A percentile compares a stretch with the other conserved stretches of the same genome.
Evolutionary conservation across 30 jellyfish, hydroid and myxozoan genomes (phyloP).

Genomic region (Rhopilema esculentum): DNA sequence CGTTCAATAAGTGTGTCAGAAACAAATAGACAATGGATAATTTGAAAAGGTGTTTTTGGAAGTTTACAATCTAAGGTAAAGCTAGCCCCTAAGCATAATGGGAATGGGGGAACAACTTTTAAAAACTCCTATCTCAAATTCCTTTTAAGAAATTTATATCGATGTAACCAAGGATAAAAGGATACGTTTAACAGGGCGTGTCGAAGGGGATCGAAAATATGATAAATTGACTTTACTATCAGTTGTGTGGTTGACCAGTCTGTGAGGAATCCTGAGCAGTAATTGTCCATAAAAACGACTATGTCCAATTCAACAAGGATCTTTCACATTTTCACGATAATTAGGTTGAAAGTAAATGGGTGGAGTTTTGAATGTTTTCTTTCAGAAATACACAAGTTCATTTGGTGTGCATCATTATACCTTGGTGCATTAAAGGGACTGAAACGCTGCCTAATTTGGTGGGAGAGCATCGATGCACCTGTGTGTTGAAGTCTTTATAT

Average conservation of each 20-base stretch:
- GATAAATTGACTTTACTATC: constrained; percentile 7
- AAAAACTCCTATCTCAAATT: constrained; percentile 19
- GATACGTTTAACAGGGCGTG: constrained; percentile 47
- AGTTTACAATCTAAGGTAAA: too few species aligned
- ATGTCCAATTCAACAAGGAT: not conserved
- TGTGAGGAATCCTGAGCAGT: not conserved
- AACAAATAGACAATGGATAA: not conserved
- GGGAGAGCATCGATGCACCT: too few species aligned
- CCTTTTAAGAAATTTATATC: not conserved
- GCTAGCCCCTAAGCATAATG: too few species aligned
- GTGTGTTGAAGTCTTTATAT: too few species aligned
- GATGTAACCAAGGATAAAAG: constrained; percentile 18
- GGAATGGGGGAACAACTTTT: not conserved
- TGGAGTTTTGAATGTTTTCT: not conserved
- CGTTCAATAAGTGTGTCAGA: not conserved
- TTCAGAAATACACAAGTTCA: not conserved
- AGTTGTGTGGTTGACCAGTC: constrained; percentile 28
- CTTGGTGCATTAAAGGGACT: not conserved
- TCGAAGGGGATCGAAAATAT: not conserved
- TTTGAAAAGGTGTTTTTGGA: too few species aligned
- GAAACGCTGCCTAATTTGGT: too few species aligned
- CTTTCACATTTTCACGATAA: not conserved
- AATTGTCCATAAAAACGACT: not conserved
- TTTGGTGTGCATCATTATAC: too few species aligned
- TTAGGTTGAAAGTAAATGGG: constrained; percentile 4